Conservation (phyloP, 2,888 invertebrate genomes). For the Sphaerophoria taeniata region DNA sequence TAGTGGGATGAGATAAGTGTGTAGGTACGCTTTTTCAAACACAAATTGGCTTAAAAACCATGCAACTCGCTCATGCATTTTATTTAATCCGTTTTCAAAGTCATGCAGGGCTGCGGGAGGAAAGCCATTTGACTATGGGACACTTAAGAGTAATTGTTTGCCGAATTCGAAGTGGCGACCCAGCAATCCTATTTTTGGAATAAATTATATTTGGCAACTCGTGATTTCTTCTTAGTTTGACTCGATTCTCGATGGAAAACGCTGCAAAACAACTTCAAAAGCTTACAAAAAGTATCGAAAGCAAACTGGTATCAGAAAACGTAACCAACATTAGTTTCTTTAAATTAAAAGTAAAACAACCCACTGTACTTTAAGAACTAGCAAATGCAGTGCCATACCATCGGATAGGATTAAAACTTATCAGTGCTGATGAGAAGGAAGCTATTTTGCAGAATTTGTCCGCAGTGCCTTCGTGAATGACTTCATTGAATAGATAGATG, state of each 20-base stretch:
- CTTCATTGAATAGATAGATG: slow-evolving; percentile 3
- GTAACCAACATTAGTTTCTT: neutral
- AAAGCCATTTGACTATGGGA: neutral
- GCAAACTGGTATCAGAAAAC: too few species aligned
- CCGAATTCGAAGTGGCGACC: neutral
- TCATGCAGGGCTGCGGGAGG: neutral
- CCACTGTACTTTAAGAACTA: neutral
- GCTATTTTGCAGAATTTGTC: slow-evolving; percentile 29
- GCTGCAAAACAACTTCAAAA: too few species aligned
- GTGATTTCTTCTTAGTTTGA: too few species aligned
- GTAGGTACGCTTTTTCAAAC: slow-evolving; percentile 56
- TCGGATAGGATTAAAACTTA: slow-evolving; percentile 46
- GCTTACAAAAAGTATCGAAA: too few species aligned
- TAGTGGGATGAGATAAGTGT: slow-evolving; percentile 66
- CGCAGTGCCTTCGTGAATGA: slow-evolving; percentile 12
- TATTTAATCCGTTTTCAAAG: slow-evolving; percentile 53
- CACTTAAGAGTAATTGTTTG: neutral
- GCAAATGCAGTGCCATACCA: slow-evolving; percentile 1
- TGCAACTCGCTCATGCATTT: slow-evolving; percentile 51
- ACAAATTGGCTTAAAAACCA: slow-evolving; percentile 70
- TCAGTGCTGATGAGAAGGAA: neutral
- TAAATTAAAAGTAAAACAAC: neutral
- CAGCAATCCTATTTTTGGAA: too few species aligned
- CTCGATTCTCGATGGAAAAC: too few species aligned
- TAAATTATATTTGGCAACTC: too few species aligned